phyloP scores from a whole-genome alignment of 2,888 invertebrate genomes.

The Blastobasis adustella region DNA sequence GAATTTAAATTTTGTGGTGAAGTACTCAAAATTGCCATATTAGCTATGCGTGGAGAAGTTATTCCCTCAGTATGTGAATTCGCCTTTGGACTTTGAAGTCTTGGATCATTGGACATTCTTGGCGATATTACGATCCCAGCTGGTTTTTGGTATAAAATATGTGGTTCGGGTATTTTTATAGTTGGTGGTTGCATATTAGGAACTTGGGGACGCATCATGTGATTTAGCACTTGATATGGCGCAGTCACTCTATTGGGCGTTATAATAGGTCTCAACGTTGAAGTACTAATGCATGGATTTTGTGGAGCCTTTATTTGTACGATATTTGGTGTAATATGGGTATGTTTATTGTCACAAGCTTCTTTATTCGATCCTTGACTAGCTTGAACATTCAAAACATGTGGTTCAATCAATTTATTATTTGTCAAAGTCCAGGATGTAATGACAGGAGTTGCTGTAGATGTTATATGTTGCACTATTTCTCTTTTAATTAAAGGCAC shows the following conservation, averaged over 20 bases:
- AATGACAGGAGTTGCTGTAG: slow-evolving; percentile 69
- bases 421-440: slow-evolving; percentile 73
- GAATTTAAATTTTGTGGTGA: slow-evolving; percentile 52
- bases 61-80: slow-evolving; percentile 48
- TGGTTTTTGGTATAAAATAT: slow-evolving; percentile 62
- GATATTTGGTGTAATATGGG: slow-evolving; percentile 57
- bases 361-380: slow-evolving; percentile 37
- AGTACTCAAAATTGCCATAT: slow-evolving; percentile 55
- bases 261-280: slow-evolving; percentile 42
- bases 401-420: slow-evolving; percentile 59
- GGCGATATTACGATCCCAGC: slow-evolving; percentile 65
- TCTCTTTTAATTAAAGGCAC: slow-evolving; percentile 50
- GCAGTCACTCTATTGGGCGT: slow-evolving; percentile 45
- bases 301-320: slow-evolving; percentile 58
- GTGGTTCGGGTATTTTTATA: slow-evolving; percentile 78
- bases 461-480: slow-evolving; percentile 44
- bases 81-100: slow-evolving; percentile 59
- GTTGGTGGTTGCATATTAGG: slow-evolving; percentile 77
- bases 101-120: slow-evolving; percentile 49
- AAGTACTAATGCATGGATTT: slow-evolving; percentile 35
- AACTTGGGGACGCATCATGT: slow-evolving; percentile 52
- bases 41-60: slow-evolving; percentile 53
- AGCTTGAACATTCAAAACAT: slow-evolving; percentile 45
- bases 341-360: slow-evolving; percentile 46
- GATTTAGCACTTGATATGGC: slow-evolving; percentile 64